Evolutionary conservation across 2,113 vertebrate species (phyloP).

Genomic region (Spea bombifrons): DNA sequence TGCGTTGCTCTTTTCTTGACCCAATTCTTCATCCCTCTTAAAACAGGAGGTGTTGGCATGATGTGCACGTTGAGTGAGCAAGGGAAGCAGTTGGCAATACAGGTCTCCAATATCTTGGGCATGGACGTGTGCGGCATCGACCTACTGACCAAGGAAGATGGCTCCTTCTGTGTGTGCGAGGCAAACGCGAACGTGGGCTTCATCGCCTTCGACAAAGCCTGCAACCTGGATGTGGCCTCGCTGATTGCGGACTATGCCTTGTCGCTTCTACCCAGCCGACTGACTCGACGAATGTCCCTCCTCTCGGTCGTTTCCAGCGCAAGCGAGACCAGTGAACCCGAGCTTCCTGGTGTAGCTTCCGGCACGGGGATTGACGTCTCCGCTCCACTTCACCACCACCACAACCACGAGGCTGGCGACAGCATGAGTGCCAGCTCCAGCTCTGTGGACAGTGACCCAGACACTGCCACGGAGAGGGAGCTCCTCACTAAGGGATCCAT

Average conservation of each 20-base stretch:
- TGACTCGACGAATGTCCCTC: slow-evolving; percentile 77
- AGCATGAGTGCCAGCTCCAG: slow-evolving; percentile 80
- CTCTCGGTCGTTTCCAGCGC: slow-evolving; percentile 79
- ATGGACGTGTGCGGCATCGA: slow-evolving; percentile 79
- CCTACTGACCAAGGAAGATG: slow-evolving; percentile 76
- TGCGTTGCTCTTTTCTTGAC: not conserved
- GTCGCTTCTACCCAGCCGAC: slow-evolving; percentile 75
- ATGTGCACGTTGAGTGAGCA: slow-evolving; percentile 78
- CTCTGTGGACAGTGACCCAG: slow-evolving; percentile 80
- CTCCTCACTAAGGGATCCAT: slow-evolving; percentile 75
- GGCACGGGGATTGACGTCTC: slow-evolving; percentile 47
- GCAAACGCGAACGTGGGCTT: slow-evolving; percentile 81
- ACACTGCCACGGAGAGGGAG: slow-evolving; percentile 72
- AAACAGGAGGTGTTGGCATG: slow-evolving; percentile 74
- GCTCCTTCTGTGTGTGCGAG: slow-evolving; percentile 77
- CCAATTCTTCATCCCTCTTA: slow-evolving; percentile 25
- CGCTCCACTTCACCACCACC: slow-evolving; percentile 23
- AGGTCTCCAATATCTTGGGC: slow-evolving; percentile 76
- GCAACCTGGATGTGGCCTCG: slow-evolving; percentile 78
- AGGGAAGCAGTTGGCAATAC: slow-evolving; percentile 74
- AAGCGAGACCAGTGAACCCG: slow-evolving; percentile 76
- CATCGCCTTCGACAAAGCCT: slow-evolving; percentile 81
- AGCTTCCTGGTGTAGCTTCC: slow-evolving; percentile 73
- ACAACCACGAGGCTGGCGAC: slow-evolving; percentile 62
- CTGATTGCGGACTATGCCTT: slow-evolving; percentile 78